These are phyloP conservation scores for Salmo trutta DNA, from an alignment of 2,797 vertebrate genomes.

Conservation along the genomic window DNA sequence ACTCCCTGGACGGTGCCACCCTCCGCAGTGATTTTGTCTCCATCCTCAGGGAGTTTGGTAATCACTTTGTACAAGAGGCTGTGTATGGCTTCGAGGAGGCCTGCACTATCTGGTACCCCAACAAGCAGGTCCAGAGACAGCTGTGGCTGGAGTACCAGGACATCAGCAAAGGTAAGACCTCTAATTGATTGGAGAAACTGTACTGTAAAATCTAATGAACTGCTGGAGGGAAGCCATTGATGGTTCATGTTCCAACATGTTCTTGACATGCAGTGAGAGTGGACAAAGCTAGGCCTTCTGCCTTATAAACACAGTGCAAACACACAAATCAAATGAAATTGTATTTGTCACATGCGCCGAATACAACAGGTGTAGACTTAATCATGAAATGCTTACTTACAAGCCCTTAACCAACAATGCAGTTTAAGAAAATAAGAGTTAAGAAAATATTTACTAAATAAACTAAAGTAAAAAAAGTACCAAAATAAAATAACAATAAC, in stretches of 20 bases:
- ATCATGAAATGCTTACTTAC: too few relatives aligned
- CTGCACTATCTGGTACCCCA: constrained; percentile 98
- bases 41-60: constrained; percentile 93
- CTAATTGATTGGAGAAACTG: neutral
- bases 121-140: constrained; percentile 94
- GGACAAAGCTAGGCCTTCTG: neutral
- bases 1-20: constrained; percentile 92
- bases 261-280: neutral
- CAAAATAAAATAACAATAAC: too few relatives aligned
- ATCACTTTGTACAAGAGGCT: constrained; percentile 96
- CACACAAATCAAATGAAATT: neutral
- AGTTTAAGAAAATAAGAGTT: too few relatives aligned
- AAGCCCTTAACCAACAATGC: too few relatives aligned
- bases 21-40: constrained; percentile 90
- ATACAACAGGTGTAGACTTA: too few relatives aligned
- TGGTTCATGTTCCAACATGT: neutral
- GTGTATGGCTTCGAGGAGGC: constrained; percentile 95
- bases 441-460: too few relatives aligned
- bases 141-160: constrained; percentile 98
- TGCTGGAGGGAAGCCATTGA: neutral
- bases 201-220: neutral
- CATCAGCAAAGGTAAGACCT: constrained; percentile 93
- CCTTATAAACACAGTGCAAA: neutral
- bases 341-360: too few relatives aligned
- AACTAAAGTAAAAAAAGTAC: too few relatives aligned